Base-by-base conservation (phyloP, 2,113 vertebrate species). In the Sceloporus undulatus region DNA sequence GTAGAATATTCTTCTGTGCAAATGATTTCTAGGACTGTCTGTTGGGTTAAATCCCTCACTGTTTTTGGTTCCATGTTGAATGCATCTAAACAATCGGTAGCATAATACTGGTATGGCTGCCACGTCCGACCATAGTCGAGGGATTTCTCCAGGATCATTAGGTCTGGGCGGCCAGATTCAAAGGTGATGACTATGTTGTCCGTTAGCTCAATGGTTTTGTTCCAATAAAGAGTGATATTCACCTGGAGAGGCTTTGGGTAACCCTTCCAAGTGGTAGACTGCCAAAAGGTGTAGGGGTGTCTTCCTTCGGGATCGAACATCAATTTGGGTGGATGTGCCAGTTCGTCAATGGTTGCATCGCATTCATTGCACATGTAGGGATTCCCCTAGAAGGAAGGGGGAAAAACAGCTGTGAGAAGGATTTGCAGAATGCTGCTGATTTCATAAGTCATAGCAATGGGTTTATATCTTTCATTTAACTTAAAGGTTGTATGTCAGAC, bases 351-450 rank as follows among this genome's bases (percentile, higher is more conserved):
- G 89, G 90, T 97, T 0, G 99, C 98, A 21, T 99, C 99, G 93
- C 99, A 99, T 95, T 99, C 99, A 96, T 99, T 99, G 96, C 99
- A 99, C 99, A 99, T 99, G 96, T 99, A 99, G 21, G 98, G 99
- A 95, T 99, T 99, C 84, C 99, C 98, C 99, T 99, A 84, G 95
- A 85, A 94, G 86, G 90, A 88, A 94, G 89, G 96, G 88, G 89
- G 86, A 94, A 92, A 92, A 89, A 65, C 18, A 75, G 29, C 18
- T 74, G 54, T 87, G 65, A 88, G 86, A 83, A 16, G 29, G 68
- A 29, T 29, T 29, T 71, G 29, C 27, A 29, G 3, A 73, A 68
- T 25, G 29, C 14, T 48, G 27, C 21, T 4, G 14, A 23, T 82
- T 82, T 76, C 79, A 59, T 54, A 76, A 38, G 1, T n/a, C 27